These are phyloP conservation scores for Pentamera pediparva DNA, from an alignment of 53 echinoderm and acorn worm genomes.

Conservation along the genomic window DNA sequence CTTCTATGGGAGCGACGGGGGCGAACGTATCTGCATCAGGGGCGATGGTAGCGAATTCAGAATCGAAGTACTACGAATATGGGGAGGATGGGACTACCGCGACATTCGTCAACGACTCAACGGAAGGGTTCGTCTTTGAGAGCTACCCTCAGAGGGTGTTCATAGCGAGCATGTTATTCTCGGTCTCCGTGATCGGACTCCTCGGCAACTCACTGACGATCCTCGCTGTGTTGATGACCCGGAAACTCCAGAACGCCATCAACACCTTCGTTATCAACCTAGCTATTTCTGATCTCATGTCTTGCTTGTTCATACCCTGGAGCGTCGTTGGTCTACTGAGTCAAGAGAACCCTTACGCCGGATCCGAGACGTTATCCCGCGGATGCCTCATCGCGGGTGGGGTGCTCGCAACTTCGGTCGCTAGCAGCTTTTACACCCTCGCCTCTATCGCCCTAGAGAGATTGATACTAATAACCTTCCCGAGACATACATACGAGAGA, in stretches of 20 bases:
- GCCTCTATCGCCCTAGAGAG: constrained; percentile 24
- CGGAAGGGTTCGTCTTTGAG: constrained; percentile 40
- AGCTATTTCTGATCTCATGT: constrained; percentile 10
- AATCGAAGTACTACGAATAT: too few relatives aligned
- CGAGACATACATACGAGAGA: background rate
- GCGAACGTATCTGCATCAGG: too few relatives aligned
- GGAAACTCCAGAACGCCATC: constrained; percentile 20
- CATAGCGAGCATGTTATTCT: background rate
- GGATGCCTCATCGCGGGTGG: constrained; percentile 10
- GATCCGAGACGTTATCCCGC: background rate
- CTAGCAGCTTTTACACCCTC: constrained; percentile 3
- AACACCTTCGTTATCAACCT: constrained; percentile 23
- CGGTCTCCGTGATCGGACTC: background rate
- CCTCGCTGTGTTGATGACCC: background rate
- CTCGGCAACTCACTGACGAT: constrained; percentile 26
- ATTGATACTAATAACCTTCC: constrained; percentile 12
- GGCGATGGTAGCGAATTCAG: too few relatives aligned
- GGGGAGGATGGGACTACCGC: too few relatives aligned
- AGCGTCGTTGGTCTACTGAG: background rate
- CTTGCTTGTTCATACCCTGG: constrained; percentile 24
- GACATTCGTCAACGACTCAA: too few relatives aligned
- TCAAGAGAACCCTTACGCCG: background rate
- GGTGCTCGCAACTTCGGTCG: constrained; percentile 8
- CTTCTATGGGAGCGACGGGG: too few relatives aligned
- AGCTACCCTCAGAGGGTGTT: constrained; percentile 37